Evolutionary conservation across 2,888 invertebrate species (phyloP).

Genomic region (Pterostichus madidus): DNA sequence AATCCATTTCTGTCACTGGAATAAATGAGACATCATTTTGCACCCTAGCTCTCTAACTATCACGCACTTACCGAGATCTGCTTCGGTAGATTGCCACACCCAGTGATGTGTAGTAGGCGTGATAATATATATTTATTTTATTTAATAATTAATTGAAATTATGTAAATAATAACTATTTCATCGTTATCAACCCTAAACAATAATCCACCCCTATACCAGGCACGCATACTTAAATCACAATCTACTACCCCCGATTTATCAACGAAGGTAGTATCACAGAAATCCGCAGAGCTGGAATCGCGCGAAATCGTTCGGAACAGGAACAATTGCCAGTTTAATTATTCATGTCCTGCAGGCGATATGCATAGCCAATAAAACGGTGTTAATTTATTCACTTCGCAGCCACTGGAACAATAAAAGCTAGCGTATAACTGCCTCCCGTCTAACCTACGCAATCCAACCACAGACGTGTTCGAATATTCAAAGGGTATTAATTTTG

Average conservation of each 20-base stretch:
- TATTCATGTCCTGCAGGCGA: slow-evolving; percentile 62
- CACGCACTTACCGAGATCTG: no score
- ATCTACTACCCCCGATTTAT: background rate
- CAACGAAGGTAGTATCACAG: background rate
- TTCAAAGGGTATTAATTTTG: slow-evolving; percentile 46
- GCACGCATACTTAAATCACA: no score
- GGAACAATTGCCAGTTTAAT: slow-evolving; percentile 60
- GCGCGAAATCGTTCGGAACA: slow-evolving; percentile 50
- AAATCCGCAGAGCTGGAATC: slow-evolving; percentile 6
- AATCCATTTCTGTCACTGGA: no score
- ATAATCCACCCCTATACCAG: no score
- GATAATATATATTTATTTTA: no score
- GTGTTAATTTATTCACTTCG: slow-evolving; percentile 61
- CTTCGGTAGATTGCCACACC: no score
- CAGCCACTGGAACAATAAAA: slow-evolving; percentile 55
- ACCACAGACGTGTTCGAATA: slow-evolving; percentile 29
- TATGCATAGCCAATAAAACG: slow-evolving; percentile 63
- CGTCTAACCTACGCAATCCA: background rate
- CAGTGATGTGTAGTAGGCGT: no score
- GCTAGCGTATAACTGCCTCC: slow-evolving; percentile 19
- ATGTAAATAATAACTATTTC: no score
- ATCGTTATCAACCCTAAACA: no score
- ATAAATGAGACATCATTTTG: no score
- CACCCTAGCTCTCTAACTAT: no score
- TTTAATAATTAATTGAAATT: no score